Percentiles rank a stretch among this genome's conserved stretches.
phyloP scores from a whole-genome alignment of 2,797 vertebrate genomes.

The Heliangelus exortis region DNA sequence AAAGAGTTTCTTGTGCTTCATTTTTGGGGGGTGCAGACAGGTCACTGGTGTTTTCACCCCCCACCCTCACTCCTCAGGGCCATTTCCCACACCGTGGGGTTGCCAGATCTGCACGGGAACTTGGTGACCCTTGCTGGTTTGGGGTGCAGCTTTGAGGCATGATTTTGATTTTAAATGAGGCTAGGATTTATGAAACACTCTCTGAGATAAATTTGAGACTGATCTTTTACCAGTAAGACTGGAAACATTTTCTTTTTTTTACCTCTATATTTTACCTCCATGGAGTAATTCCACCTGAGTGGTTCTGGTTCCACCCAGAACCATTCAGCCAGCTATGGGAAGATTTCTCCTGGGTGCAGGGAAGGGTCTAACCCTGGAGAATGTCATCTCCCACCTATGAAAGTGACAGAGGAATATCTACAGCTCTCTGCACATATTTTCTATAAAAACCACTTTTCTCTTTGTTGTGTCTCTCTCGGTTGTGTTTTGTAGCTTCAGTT shows the following conservation, averaged over 20 bases:
- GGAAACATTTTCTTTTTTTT: neutral
- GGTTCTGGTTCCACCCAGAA: neutral
- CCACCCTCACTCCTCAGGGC: neutral
- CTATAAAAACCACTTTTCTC: neutral
- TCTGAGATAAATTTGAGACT: neutral
- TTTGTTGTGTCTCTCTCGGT: neutral
- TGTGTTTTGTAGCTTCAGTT: constrained; percentile 15
- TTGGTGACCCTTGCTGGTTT: neutral
- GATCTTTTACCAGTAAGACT: neutral
- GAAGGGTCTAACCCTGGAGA: neutral
- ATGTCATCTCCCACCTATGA: neutral
- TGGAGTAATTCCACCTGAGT: neutral
- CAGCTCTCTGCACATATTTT: neutral
- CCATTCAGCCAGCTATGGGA: neutral
- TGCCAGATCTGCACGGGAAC: neutral
- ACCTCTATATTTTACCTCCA: neutral
- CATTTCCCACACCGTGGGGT: neutral
- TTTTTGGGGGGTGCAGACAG: neutral
- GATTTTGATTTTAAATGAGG: neutral
- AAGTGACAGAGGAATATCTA: neutral
- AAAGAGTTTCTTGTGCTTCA: neutral
- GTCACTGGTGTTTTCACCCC: neutral
- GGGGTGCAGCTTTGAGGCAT: neutral
- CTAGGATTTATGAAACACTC: neutral
- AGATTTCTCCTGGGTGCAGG: neutral